Conservation (phyloP, 1,140 invertebrate genomes). For the Saxidomus purpurata region DNA sequence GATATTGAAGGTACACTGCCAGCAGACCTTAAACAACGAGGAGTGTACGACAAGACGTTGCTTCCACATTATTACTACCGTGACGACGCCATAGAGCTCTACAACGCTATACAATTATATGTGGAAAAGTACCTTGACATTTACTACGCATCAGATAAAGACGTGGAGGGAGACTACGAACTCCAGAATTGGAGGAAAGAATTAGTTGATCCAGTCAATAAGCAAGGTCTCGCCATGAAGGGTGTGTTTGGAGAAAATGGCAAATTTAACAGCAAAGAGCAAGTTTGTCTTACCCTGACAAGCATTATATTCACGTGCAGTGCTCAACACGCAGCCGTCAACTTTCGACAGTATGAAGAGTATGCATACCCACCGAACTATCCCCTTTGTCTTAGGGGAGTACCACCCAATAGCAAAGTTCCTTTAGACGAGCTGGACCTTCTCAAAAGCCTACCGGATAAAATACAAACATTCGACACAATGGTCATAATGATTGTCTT, state of each 20-base stretch:
- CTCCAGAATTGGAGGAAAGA: slow-evolving; percentile 44
- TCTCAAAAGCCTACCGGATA: not conserved
- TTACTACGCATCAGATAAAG: slow-evolving; percentile 61
- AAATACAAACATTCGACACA: slow-evolving; percentile 86
- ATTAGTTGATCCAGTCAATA: not conserved
- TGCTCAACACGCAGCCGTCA: too few species aligned
- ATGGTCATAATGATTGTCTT: slow-evolving; percentile 87
- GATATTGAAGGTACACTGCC: too few species aligned
- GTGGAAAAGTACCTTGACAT: slow-evolving; percentile 74
- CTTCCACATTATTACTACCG: too few species aligned
- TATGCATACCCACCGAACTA: too few species aligned
- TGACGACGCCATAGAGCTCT: too few species aligned
- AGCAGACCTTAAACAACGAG: too few species aligned
- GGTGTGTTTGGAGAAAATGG: too few species aligned
- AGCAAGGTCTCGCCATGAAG: slow-evolving; percentile 27
- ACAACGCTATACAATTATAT: slow-evolving; percentile 82
- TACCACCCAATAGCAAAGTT: slow-evolving; percentile 85
- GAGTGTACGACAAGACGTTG: too few species aligned
- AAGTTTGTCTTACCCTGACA: slow-evolving; percentile 82
- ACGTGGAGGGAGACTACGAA: not conserved
- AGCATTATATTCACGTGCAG: too few species aligned
- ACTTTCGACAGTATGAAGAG: too few species aligned
- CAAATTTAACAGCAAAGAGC: slow-evolving; percentile 74
- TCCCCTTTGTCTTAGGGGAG: too few species aligned
- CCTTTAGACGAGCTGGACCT: not conserved